Evolutionary conservation across 2,113 vertebrate genomes (phyloP).

Genomic region (Paramisgurnus dabryanus): DNA sequence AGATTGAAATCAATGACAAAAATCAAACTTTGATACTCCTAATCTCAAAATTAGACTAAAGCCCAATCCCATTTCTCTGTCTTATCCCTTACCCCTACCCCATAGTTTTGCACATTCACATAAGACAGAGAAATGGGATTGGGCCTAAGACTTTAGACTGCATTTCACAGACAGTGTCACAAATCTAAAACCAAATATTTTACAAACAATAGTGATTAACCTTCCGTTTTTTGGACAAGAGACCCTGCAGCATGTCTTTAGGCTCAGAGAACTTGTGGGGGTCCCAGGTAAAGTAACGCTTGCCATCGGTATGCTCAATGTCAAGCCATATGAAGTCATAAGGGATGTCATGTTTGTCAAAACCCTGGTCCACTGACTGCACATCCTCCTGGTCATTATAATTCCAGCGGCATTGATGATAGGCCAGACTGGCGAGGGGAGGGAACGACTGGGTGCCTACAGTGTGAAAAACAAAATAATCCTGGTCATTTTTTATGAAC

Average conservation of each 20-base stretch:
- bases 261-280: conserved; percentile 84
- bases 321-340: conserved; percentile 95
- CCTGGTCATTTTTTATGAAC: neutral
- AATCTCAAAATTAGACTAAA: no score
- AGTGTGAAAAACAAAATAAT: neutral
- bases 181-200: no score
- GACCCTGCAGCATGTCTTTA: conserved; percentile 78
- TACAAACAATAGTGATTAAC: conserved; percentile 55
- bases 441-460: conserved; percentile 91
- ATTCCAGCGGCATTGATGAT: conserved; percentile 98
- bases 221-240: conserved; percentile 84
- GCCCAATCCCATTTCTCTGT: no score
- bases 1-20: no score
- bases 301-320: conserved; percentile 93
- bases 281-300: conserved; percentile 97
- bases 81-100: no score
- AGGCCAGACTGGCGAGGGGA: conserved; percentile 83
- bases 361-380: conserved; percentile 78
- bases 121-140: no score
- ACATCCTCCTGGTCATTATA: conserved; percentile 95
- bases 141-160: no score
- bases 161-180: no score
- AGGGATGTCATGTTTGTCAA: conserved; percentile 86
- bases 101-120: no score
- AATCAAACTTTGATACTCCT: no score